Evolutionary conservation across 2,888 invertebrate genomes (phyloP).

Genomic region (Tipula helvola): DNA sequence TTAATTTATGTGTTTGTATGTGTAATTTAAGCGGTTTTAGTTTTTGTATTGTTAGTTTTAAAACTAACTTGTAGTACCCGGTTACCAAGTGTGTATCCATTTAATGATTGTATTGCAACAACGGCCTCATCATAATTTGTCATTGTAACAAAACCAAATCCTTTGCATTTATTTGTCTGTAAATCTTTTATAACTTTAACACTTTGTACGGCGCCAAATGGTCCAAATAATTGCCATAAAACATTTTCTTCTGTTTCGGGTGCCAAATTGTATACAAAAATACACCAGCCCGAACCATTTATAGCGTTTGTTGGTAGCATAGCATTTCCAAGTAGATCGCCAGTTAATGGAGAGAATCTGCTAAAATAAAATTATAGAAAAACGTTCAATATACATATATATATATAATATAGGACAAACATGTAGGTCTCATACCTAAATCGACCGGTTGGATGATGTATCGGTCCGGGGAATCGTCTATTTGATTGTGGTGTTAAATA

Average conservation of each 20-base stretch:
- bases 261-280: constrained; percentile 87
- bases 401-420: not conserved
- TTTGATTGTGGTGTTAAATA: constrained; percentile 66
- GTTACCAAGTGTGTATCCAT: constrained; percentile 83
- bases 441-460: constrained; percentile 24
- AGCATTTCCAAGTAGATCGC: constrained; percentile 56
- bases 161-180: constrained; percentile 89
- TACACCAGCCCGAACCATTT: constrained; percentile 59
- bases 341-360: constrained; percentile 71
- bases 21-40: constrained; percentile 29
- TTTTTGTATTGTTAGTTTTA: constrained; percentile 73
- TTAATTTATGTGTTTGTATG: not conserved
- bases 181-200: constrained; percentile 87
- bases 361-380: constrained; percentile 23
- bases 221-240: constrained; percentile 87
- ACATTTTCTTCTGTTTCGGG: constrained; percentile 89
- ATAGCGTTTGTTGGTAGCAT: constrained; percentile 70
- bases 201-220: constrained; percentile 86
- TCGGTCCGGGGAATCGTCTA: constrained; percentile 61
- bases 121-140: constrained; percentile 90
- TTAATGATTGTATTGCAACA: constrained; percentile 81
- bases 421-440: constrained; percentile 20
- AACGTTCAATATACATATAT: not conserved
- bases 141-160: constrained; percentile 92
- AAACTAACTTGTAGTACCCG: constrained; percentile 87